Conservation (phyloP, 2,888 invertebrate species). For the Drosophila longiperda region DNA sequence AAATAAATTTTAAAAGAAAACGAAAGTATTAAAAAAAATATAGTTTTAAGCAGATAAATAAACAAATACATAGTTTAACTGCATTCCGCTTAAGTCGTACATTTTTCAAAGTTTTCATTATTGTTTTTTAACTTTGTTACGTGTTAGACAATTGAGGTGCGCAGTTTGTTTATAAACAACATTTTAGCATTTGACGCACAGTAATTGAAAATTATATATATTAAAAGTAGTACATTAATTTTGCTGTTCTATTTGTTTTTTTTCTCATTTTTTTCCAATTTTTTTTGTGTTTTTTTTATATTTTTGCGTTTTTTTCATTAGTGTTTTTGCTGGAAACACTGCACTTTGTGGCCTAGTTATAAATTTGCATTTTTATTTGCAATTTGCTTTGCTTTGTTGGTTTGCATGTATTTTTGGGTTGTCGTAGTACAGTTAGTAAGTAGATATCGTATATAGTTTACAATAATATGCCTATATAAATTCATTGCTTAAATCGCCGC, state of each 20-base stretch:
- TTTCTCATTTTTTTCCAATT: slow-evolving; percentile 7
- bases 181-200: slow-evolving; percentile 32
- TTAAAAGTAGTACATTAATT: slow-evolving; percentile 41
- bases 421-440: slow-evolving; percentile 43
- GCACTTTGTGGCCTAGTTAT: slow-evolving; percentile 39
- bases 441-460: slow-evolving; percentile 72
- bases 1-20: slow-evolving; percentile 62
- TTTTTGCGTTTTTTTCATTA: slow-evolving; percentile 7
- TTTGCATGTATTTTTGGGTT: slow-evolving; percentile 24
- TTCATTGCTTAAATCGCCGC: slow-evolving; percentile 78
- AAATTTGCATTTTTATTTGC: slow-evolving; percentile 16
- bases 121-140: not conserved
- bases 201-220: slow-evolving; percentile 38
- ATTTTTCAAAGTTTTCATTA: slow-evolving; percentile 28
- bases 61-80: slow-evolving; percentile 43
- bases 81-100: slow-evolving; percentile 55
- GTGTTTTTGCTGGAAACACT: slow-evolving; percentile 41
- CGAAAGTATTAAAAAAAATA: slow-evolving; percentile 36
- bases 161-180: slow-evolving; percentile 39
- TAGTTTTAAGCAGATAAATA: slow-evolving; percentile 36
- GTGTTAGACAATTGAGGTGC: slow-evolving; percentile 61
- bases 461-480: slow-evolving; percentile 72
- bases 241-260: slow-evolving; percentile 20
- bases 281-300: slow-evolving; percentile 6
- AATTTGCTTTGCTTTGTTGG: slow-evolving; percentile 12